These are phyloP conservation scores for Limnephilus marmoratus DNA, from an alignment of 2,888 invertebrate species.

Conservation along the genomic window DNA sequence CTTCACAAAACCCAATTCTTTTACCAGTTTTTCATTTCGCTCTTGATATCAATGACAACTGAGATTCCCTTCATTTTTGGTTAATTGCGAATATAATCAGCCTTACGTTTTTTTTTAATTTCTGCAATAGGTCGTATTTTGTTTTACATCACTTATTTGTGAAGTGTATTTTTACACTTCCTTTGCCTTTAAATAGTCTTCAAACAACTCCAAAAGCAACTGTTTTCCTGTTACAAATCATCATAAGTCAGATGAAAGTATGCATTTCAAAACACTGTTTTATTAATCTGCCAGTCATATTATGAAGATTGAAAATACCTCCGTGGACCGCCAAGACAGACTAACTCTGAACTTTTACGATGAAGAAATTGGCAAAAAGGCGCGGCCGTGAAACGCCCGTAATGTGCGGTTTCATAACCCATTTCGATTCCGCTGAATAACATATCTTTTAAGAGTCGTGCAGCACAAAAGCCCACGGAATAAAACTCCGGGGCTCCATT, in stretches of 20 bases:
- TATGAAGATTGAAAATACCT: neutral
- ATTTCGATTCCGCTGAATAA: conserved; percentile 41
- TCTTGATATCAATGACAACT: too few species aligned
- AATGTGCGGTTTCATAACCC: conserved; percentile 41
- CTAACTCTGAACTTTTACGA: neutral
- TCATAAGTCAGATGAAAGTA: neutral
- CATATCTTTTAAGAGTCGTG: conserved; percentile 35
- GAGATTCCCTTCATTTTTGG: too few species aligned
- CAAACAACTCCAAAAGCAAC: neutral
- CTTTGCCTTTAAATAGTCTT: neutral
- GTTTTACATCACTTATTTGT: too few species aligned
- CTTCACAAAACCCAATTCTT: too few species aligned
- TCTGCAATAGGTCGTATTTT: too few species aligned
- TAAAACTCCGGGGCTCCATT: conserved; percentile 18
- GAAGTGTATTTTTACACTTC: too few species aligned
- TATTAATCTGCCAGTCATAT: neutral
- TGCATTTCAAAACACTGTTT: neutral
- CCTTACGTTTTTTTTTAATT: too few species aligned
- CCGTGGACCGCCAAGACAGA: neutral
- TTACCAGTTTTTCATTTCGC: too few species aligned
- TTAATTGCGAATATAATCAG: too few species aligned
- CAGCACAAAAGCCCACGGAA: conserved; percentile 30
- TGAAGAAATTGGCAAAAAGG: conserved; percentile 23
- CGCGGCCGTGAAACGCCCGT: conserved; percentile 32
- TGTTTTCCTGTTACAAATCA: neutral